Conservation (phyloP, 1,140 invertebrate species). For the Capitella teleta region DNA sequence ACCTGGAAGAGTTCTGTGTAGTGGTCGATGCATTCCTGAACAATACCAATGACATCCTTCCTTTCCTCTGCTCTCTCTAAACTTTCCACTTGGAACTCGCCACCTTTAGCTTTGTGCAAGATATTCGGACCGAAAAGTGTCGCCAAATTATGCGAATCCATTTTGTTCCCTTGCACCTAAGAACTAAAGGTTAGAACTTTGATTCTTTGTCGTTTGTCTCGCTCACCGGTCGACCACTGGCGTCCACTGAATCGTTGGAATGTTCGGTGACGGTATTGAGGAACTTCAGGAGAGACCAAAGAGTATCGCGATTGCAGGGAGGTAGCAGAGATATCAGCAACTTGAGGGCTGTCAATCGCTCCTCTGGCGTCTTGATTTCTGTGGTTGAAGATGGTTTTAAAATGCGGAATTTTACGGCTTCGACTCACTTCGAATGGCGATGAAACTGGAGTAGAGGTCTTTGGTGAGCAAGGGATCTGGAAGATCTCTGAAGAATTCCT, state of each 20-base stretch:
- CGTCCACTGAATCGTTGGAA: slow-evolving; percentile 52
- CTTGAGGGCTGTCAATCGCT: slow-evolving; percentile 70
- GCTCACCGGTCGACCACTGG: slow-evolving; percentile 41
- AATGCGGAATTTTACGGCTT: no score
- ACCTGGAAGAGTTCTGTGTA: slow-evolving; percentile 60
- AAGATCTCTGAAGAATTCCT: slow-evolving; percentile 84
- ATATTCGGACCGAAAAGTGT: slow-evolving; percentile 90
- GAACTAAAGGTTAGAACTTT: slow-evolving; percentile 17
- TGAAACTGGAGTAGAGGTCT: slow-evolving; percentile 75
- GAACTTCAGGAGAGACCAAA: slow-evolving; percentile 68
- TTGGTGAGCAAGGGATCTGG: slow-evolving; percentile 82
- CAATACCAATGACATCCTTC: slow-evolving; percentile 78
- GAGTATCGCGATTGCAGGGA: slow-evolving; percentile 72
- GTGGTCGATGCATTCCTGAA: slow-evolving; percentile 69
- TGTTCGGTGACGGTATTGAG: slow-evolving; percentile 64
- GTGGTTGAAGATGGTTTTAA: not conserved
- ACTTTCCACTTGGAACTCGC: slow-evolving; percentile 46
- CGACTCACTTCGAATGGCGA: slow-evolving; percentile 77
- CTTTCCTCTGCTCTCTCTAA: slow-evolving; percentile 51
- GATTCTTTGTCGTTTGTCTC: not conserved
- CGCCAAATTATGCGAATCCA: slow-evolving; percentile 81
- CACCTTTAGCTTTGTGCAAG: slow-evolving; percentile 58
- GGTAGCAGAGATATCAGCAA: slow-evolving; percentile 75
- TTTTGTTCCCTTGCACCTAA: slow-evolving; percentile 72
- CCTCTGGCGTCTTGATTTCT: slow-evolving; percentile 41